These are phyloP conservation scores for Aradophagus sp. DNA, from an alignment of 1,140 invertebrate species.

Conservation along the genomic window DNA sequence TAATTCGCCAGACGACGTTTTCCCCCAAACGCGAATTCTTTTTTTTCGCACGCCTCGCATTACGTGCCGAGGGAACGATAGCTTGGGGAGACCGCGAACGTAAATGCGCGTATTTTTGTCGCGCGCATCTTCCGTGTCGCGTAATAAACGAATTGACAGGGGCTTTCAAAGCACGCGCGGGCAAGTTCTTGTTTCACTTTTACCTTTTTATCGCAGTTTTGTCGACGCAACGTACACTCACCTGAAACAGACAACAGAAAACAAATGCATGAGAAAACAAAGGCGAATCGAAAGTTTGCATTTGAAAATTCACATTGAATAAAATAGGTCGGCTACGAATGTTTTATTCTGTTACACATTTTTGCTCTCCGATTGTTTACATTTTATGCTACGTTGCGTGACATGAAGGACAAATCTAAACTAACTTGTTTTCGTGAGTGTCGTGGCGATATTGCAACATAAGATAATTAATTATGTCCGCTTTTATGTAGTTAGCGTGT, in stretches of 20 bases:
- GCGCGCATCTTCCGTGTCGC: neutral
- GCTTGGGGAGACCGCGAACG: slow-evolving; percentile 3
- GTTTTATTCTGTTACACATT: no score
- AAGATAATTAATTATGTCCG: no score
- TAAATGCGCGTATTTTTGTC: slow-evolving; percentile 6
- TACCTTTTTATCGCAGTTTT: slow-evolving; percentile 4
- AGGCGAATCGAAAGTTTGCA: slow-evolving; percentile 1
- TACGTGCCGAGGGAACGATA: slow-evolving; percentile 21
- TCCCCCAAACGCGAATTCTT: slow-evolving; percentile 19
- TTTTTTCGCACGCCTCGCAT: slow-evolving; percentile 1
- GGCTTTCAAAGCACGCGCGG: no score
- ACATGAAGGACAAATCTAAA: no score
- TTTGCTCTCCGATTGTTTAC: no score
- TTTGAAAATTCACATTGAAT: no score
- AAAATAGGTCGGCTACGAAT: no score
- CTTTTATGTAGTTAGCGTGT: no score
- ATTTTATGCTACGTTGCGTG: no score
- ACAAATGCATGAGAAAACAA: slow-evolving; percentile 17
- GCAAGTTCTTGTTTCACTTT: neutral
- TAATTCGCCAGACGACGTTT: slow-evolving; percentile 33
- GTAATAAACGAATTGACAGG: slow-evolving; percentile 24
- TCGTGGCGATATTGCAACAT: no score
- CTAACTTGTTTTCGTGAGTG: no score
- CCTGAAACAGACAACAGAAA: slow-evolving; percentile 29
- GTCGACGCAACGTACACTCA: slow-evolving; percentile 11